phyloP scores from a whole-genome alignment of 2,113 vertebrate genomes.

The Aleadryas rufinucha region DNA sequence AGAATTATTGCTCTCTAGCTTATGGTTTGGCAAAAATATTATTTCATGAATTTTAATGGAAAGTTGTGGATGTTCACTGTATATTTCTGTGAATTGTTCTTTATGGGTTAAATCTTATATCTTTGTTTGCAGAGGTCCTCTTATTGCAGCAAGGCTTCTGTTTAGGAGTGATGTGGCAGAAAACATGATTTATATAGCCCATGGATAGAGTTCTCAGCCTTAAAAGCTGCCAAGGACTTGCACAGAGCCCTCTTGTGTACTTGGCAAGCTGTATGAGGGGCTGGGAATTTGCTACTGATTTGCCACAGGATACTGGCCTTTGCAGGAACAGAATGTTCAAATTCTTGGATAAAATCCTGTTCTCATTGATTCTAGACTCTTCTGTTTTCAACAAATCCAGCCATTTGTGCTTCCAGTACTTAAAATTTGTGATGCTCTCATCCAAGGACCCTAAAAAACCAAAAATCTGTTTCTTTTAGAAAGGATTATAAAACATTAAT shows the following conservation, averaged over 20 bases:
- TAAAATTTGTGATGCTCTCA: background rate
- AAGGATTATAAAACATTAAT: background rate
- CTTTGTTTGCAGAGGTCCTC: background rate
- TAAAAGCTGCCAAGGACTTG: background rate
- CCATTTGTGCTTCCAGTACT: background rate
- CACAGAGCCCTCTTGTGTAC: background rate
- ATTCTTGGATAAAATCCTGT: background rate
- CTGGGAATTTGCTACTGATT: background rate
- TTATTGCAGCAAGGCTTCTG: background rate
- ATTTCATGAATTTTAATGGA: constrained; percentile 15
- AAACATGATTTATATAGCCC: background rate
- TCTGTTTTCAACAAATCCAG: background rate
- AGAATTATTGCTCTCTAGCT: background rate
- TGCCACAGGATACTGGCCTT: background rate
- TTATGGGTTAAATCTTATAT: background rate
- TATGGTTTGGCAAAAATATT: constrained; percentile 13
- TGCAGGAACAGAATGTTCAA: background rate
- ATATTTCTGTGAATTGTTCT: constrained; percentile 1
- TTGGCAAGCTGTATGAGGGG: background rate
- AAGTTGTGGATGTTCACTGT: background rate
- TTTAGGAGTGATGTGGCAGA: background rate
- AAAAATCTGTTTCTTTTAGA: background rate
- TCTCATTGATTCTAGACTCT: background rate
- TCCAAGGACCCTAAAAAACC: background rate
- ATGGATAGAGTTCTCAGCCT: background rate